Conservation (phyloP, 2,113 vertebrate genomes). For the Pipa parva region DNA sequence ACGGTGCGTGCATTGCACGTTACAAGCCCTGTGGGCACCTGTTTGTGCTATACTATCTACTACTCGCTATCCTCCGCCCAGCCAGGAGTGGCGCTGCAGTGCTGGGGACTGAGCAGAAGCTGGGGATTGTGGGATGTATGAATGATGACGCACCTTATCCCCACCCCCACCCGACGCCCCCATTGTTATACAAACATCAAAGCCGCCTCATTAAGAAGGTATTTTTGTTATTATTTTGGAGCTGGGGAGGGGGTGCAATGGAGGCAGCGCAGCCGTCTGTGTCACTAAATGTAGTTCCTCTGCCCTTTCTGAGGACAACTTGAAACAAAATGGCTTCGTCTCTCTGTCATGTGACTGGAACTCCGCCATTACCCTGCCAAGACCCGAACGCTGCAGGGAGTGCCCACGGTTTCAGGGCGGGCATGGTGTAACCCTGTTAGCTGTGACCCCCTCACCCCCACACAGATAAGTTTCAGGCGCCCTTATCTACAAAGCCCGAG, state of each 20-base stretch:
- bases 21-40: too few species aligned
- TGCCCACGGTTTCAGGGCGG: background rate
- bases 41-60: background rate
- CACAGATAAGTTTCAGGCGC: background rate
- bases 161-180: too few species aligned
- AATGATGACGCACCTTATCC: background rate
- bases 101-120: background rate
- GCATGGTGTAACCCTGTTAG: background rate
- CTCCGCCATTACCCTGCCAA: constrained; percentile 6
- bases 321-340: constrained; percentile 16
- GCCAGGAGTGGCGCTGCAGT: background rate
- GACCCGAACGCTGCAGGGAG: background rate
- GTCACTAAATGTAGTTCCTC: background rate
- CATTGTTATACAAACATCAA: background rate
- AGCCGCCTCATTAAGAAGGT: too few species aligned
- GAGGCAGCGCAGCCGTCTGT: background rate
- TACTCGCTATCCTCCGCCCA: background rate
- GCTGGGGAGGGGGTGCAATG: background rate
- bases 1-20: too few species aligned
- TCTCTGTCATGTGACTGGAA: background rate
- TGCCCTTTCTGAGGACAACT: constrained; percentile 9
- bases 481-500: background rate
- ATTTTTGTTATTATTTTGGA: too few species aligned
- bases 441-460: background rate
- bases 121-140: background rate